Conservation (phyloP, 2,113 vertebrate genomes). For the Girardinichthys multiradiatus region DNA sequence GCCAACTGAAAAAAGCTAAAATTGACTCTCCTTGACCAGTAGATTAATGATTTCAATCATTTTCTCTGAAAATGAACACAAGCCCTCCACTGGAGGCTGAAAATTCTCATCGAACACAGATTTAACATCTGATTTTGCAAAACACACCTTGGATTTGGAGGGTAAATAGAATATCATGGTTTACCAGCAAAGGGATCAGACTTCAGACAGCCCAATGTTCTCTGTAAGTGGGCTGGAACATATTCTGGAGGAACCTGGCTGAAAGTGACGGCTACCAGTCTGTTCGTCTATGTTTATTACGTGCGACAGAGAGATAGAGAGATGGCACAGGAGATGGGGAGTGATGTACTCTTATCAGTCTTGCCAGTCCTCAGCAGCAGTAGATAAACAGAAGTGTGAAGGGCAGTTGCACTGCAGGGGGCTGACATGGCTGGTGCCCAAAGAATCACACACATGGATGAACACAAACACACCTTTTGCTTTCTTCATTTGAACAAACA, state of each 20-base stretch:
- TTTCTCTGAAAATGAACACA: slow-evolving; percentile 31
- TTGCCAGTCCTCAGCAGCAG: slow-evolving; percentile 78
- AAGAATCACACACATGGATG: slow-evolving; percentile 59
- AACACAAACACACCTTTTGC: slow-evolving; percentile 31
- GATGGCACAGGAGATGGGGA: slow-evolving; percentile 55
- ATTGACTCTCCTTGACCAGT: slow-evolving; percentile 16
- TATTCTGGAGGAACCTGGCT: slow-evolving; percentile 31
- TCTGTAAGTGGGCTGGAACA: slow-evolving; percentile 19
- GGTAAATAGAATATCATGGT: slow-evolving; percentile 13
- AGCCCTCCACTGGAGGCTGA: neutral
- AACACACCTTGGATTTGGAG: slow-evolving; percentile 7
- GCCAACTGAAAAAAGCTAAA: slow-evolving; percentile 26
- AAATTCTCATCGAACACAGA: slow-evolving; percentile 4
- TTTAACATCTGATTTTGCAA: neutral
- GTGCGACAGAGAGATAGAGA: slow-evolving; percentile 22
- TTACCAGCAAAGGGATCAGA: slow-evolving; percentile 27
- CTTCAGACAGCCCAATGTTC: slow-evolving; percentile 20
- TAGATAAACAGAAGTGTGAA: slow-evolving; percentile 81
- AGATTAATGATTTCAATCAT: slow-evolving; percentile 26
- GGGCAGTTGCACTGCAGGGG: slow-evolving; percentile 79
- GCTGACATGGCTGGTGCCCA: slow-evolving; percentile 79
- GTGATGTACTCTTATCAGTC: slow-evolving; percentile 77
- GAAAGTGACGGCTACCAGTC: slow-evolving; percentile 41
- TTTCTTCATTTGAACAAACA: slow-evolving; percentile 55
- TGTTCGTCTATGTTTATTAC: slow-evolving; percentile 30